Conservation (phyloP, 1,140 invertebrate genomes). For the Amphibalanus amphitrite region DNA sequence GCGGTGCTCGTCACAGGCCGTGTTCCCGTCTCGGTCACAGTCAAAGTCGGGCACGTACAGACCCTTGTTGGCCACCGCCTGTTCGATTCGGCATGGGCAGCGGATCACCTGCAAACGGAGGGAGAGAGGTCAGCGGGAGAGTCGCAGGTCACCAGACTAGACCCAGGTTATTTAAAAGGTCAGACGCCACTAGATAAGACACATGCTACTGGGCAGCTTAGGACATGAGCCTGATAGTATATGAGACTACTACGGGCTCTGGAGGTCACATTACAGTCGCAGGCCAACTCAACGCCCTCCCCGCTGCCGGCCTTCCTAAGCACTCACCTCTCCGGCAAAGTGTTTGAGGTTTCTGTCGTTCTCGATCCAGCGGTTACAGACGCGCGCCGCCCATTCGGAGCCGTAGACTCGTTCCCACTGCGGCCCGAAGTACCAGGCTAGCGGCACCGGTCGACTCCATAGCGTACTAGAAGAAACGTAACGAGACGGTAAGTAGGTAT, state of each 20-base stretch:
- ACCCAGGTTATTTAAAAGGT: too few species aligned
- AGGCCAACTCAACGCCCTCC: too few species aligned
- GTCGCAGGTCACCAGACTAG: too few species aligned
- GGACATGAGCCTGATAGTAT: too few species aligned
- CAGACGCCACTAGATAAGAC: too few species aligned
- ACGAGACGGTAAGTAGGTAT: too few species aligned
- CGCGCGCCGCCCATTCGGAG: constrained; percentile 47
- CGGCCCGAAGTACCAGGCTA: constrained; percentile 76
- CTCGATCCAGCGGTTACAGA: constrained; percentile 76
- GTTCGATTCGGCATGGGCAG: constrained; percentile 81
- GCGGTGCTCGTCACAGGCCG: constrained; percentile 70
- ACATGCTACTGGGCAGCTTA: too few species aligned
- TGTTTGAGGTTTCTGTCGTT: constrained; percentile 69
- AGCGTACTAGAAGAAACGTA: too few species aligned
- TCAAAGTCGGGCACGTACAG: constrained; percentile 74
- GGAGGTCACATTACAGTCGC: too few species aligned
- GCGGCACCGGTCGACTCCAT: constrained; percentile 77
- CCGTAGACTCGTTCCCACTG: constrained; percentile 61
- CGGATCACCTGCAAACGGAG: constrained; percentile 27
- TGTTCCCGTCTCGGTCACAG: constrained; percentile 81
- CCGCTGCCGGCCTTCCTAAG: too few species aligned
- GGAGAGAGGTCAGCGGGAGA: background rate
- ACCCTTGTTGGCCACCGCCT: constrained; percentile 79
- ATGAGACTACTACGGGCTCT: too few species aligned
- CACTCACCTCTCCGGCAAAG: constrained; percentile 51